Conservation (phyloP, 2,797 vertebrate genomes). For the Poeciliopsis gracilis region DNA sequence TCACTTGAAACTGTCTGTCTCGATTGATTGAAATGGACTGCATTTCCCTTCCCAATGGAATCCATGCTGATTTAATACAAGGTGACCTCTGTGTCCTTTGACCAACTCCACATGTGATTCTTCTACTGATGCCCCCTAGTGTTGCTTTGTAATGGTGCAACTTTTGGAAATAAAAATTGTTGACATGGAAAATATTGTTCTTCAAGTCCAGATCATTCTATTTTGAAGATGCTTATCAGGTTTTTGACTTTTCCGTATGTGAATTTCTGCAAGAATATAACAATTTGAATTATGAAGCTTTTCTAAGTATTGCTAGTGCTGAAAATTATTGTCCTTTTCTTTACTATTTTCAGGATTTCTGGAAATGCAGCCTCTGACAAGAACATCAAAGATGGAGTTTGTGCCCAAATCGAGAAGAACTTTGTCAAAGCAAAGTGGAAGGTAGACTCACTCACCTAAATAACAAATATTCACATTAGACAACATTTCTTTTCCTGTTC, state of each 20-base stretch:
- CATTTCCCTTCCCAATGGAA: not conserved
- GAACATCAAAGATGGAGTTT: conserved; percentile 98
- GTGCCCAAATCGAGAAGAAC: conserved; percentile 98
- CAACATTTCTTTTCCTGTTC: not conserved
- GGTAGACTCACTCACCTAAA: conserved; percentile 72
- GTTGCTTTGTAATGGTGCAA: not conserved
- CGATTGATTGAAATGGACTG: not conserved
- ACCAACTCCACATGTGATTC: not conserved
- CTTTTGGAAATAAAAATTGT: not conserved
- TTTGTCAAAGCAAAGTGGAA: conserved; percentile 99
- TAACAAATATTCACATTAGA: not conserved
- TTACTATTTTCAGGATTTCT: conserved; percentile 87
- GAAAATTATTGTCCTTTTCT: not conserved
- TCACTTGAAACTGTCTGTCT: not conserved
- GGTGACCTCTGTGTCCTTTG: not conserved
- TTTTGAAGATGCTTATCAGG: not conserved
- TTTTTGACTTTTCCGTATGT: not conserved
- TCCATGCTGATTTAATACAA: not conserved
- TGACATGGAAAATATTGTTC: not conserved
- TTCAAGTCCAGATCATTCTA: not conserved
- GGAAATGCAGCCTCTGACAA: conserved; percentile 98
- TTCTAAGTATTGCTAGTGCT: not conserved
- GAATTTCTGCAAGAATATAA: not conserved
- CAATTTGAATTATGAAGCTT: not conserved
- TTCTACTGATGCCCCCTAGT: not conserved